Conservation (phyloP, 2,113 vertebrate genomes). For the Salvelinus fontinalis region DNA sequence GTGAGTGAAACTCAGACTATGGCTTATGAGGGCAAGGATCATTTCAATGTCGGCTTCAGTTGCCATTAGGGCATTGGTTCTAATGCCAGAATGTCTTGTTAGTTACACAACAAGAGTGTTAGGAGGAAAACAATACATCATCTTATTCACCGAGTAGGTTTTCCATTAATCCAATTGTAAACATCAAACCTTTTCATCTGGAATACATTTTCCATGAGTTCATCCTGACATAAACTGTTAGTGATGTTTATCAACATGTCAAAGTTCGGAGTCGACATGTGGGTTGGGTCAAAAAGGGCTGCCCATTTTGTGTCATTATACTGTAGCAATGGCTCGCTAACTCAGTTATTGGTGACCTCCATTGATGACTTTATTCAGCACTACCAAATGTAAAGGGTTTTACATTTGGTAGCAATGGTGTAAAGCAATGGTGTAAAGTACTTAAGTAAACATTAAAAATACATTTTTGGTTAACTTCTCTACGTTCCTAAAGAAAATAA, state of each 20-base stretch:
- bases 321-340: neutral
- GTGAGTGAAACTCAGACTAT: neutral
- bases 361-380: neutral
- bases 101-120: neutral
- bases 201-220: conserved; percentile 4
- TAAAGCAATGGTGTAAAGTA: too few species aligned
- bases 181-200: conserved; percentile 7
- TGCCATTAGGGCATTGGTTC: neutral
- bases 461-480: too few species aligned
- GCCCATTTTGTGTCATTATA: neutral
- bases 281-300: neutral
- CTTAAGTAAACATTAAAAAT: too few species aligned
- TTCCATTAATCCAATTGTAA: neutral
- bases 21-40: neutral
- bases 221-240: neutral
- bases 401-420: too few species aligned
- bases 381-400: neutral
- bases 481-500: too few species aligned
- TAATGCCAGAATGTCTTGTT: neutral
- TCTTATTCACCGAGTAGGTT: neutral
- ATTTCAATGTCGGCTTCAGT: neutral
- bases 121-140: neutral
- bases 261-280: neutral
- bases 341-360: neutral
- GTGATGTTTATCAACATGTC: too few species aligned